A percentile compares a stretch with the other conserved stretches of the same genome.
Evolutionary conservation across 2,888 invertebrate genomes (phyloP).

Genomic region (Agrochola lychnidis): DNA sequence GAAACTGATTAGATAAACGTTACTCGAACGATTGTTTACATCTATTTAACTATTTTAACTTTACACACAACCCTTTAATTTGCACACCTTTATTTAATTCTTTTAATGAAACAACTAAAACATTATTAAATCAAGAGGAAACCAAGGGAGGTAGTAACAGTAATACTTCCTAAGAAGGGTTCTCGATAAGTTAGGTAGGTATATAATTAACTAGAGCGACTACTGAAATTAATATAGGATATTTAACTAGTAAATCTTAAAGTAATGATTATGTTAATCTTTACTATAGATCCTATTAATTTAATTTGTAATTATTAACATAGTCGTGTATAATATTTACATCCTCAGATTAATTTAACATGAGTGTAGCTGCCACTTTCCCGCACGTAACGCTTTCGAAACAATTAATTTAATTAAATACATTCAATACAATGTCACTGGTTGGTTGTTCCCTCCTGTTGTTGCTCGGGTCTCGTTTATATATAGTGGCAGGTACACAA

Average conservation of each 20-base stretch:
- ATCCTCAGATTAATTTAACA: constrained; percentile 82
- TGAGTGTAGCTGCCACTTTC: constrained; percentile 83
- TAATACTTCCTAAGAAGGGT: constrained; percentile 80
- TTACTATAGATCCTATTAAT: constrained; percentile 88
- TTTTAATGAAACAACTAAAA: constrained; percentile 82
- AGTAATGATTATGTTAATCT: constrained; percentile 89
- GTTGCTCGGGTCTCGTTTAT: constrained; percentile 49
- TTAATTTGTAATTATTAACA: constrained; percentile 88
- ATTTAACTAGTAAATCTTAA: constrained; percentile 87
- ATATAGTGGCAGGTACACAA: constrained; percentile 85
- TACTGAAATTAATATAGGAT: constrained; percentile 88
- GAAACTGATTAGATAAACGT: constrained; percentile 77
- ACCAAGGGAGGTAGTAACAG: constrained; percentile 75
- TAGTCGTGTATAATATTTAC: constrained; percentile 89
- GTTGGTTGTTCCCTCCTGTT: constrained; percentile 17
- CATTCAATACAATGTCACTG: constrained; percentile 36
- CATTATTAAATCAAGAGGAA: constrained; percentile 73
- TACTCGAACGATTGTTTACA: constrained; percentile 84
- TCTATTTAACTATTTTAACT: constrained; percentile 89
- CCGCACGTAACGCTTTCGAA: constrained; percentile 32
- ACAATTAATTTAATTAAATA: constrained; percentile 41
- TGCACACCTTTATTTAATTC: constrained; percentile 88
- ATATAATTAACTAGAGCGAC: constrained; percentile 83
- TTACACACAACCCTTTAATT: constrained; percentile 91
- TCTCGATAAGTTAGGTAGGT: constrained; percentile 74